Base-by-base conservation (phyloP, 2,797 vertebrate species). In the Fratercula arctica region DNA sequence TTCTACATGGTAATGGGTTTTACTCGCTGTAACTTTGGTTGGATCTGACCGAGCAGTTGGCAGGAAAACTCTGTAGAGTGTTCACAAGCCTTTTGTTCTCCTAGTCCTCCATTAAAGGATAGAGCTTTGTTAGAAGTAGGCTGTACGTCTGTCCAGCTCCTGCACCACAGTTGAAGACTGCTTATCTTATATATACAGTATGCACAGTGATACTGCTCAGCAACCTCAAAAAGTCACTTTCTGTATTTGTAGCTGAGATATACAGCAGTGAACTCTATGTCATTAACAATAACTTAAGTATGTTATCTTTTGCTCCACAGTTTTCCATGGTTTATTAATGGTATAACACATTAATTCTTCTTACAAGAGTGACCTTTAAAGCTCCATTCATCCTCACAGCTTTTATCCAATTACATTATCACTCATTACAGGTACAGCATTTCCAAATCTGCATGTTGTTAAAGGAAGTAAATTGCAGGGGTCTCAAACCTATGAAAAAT, bases 401-500 rank as follows among this genome's bases (percentile, higher is more conserved):
- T 98, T 97, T 98, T 98, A 98, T 97, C 96, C 98, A 98, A 97
- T 97, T 97, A 97, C 97, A 97, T 98, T 98, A 98, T 97, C 97
- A 97, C 96, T 97, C 97, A 98, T 97, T 97, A 98, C 86, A 97
- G 97, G 97, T 97, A 97, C 93, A 96, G 97, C 95, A 31, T 97
- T 98, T 97, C 95, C 97, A 97, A 97, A 97, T 97, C 97, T 97
- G 95, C 95, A 96, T 97, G 95, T 97, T 96, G 87, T 95, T 97
- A 97, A 97, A 97, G 94, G 95, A 94, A 97, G 94, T 87, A 97
- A 97, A 98, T 95, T 93, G 91, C 76, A 88, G 87, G 60, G 70
- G 94, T 97, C 95, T 98, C 86, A 97, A 93, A 96, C 63, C 90
- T 85, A 82, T 35, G 86, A 91, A 96, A 97, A 96, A 91, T 87